These are phyloP conservation scores for Crossaster papposus DNA, from an alignment of 53 echinoderm and acorn worm species.

Conservation along the genomic window DNA sequence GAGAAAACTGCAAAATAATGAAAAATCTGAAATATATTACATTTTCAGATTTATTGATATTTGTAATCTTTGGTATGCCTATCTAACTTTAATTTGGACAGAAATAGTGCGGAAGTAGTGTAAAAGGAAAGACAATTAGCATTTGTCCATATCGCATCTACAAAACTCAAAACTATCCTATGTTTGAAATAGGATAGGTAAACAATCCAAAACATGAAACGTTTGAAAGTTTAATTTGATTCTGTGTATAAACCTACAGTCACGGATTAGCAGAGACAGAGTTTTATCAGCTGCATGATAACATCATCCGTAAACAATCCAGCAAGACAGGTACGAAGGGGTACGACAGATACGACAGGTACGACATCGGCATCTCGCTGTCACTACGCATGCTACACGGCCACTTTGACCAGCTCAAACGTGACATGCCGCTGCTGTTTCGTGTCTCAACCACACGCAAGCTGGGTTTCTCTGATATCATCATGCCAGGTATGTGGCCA, in stretches of 20 bases:
- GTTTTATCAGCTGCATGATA: conserved; percentile 70
- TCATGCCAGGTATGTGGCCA: conserved; percentile 83
- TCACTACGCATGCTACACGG: conserved; percentile 72
- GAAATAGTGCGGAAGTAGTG: no score
- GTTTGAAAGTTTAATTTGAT: not conserved
- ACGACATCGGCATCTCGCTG: conserved; percentile 73
- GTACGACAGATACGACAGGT: conserved; percentile 44
- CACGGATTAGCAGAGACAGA: conserved; percentile 60
- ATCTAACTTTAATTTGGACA: no score
- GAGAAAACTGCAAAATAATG: no score
- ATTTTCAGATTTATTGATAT: no score
- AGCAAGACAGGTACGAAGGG: conserved; percentile 32
- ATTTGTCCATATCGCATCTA: no score
- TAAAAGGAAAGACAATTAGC: no score
- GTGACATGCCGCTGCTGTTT: conserved; percentile 77
- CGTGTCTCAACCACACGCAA: conserved; percentile 76
- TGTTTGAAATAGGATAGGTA: no score
- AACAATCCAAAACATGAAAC: not conserved
- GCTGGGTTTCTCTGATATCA: conserved; percentile 94
- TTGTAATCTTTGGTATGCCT: no score
- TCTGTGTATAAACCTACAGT: not conserved
- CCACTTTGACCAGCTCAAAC: conserved; percentile 67
- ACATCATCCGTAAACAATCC: conserved; percentile 69
- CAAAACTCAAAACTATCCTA: no score
- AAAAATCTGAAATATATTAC: no score